Evolutionary conservation across 2,797 vertebrate genomes (phyloP), one percentile per base, ranked within the genome.

Genomic region (Muscicapa striata): DNA sequence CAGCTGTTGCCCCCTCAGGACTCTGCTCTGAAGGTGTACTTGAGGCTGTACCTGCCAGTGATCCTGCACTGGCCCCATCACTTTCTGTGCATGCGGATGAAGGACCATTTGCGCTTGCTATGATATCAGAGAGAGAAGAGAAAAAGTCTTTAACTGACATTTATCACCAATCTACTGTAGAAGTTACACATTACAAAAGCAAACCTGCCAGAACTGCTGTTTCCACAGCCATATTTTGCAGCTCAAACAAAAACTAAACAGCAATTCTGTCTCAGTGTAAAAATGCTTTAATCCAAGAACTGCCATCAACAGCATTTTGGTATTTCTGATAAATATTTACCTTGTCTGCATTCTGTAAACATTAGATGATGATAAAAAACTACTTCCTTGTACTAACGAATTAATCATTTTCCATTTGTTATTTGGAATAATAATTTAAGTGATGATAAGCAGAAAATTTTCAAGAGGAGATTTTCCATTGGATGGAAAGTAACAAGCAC

Each of bases 51-150:
- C 95, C 62, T 22, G 97, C 95, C 68, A 92, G 75, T 9, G 96
- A 94, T 20, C 96, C 97, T 38, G 94, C 97, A 94, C 95, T 91
- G 95, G 97, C 94, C 34, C 95, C 97, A 34, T 98, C 98, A 6
- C 83, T 97, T 77, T 98, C 98, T 67, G 97, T 85, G 83, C 95
- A 95, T 6, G 96, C 52, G 77, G 97, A 92, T 23, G 97, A 97
- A 83, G 97, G 94, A 63, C 97, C 97, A 87, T 98, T 98, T 73
- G 96, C 90, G 92, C 83, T 98, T 40, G 93, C 98, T 98, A 36
- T 10, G 77, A 76, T 15, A 51, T 22, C 58, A 85, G 32, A 89
- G 49, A 66, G 10, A 61, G 30, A 66, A 75, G 52, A n/a, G 30
- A 49, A 66, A 68, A 66, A 43, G 38, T 11, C 18, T 55, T 86